Conservation (phyloP, 2,797 vertebrate genomes). For the Falco columbarius region DNA sequence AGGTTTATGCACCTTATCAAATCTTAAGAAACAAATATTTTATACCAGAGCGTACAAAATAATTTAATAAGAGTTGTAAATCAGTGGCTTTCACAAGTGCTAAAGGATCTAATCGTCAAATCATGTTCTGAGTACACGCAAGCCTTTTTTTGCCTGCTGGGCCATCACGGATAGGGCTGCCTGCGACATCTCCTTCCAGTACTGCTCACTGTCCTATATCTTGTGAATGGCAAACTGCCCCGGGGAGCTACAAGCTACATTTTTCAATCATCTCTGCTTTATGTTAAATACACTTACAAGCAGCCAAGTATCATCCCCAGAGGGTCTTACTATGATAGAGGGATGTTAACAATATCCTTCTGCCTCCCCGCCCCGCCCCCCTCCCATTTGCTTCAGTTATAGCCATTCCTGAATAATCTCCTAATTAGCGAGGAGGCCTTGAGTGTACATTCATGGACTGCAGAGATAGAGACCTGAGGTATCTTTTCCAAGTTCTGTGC, state of each 20-base stretch:
- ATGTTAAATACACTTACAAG: constrained; percentile 64
- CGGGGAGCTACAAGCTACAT: constrained; percentile 33
- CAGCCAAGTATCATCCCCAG: constrained; percentile 15
- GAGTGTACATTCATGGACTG: not conserved
- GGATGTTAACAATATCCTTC: constrained; percentile 36
- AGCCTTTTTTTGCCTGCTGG: not conserved
- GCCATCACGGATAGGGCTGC: not conserved
- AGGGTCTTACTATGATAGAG: not conserved
- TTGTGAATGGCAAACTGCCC: constrained; percentile 2
- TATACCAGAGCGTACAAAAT: not conserved
- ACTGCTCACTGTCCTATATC: not conserved
- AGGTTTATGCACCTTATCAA: not conserved
- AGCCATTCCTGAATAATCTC: constrained; percentile 11
- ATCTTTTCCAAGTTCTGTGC: not conserved
- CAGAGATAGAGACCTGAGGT: not conserved
- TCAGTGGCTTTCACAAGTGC: not conserved
- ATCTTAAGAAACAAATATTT: not conserved
- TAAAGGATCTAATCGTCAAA: not conserved
- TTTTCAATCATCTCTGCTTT: constrained; percentile 62
- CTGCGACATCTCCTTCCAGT: not conserved
- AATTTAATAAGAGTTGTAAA: not conserved
- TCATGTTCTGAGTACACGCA: not conserved
- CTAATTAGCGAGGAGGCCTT: constrained; percentile 22
- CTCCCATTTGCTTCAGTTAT: not conserved
- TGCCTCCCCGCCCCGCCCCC: not conserved